phyloP scores from a whole-genome alignment of 1,140 invertebrate species.

The Asobara japonica region DNA sequence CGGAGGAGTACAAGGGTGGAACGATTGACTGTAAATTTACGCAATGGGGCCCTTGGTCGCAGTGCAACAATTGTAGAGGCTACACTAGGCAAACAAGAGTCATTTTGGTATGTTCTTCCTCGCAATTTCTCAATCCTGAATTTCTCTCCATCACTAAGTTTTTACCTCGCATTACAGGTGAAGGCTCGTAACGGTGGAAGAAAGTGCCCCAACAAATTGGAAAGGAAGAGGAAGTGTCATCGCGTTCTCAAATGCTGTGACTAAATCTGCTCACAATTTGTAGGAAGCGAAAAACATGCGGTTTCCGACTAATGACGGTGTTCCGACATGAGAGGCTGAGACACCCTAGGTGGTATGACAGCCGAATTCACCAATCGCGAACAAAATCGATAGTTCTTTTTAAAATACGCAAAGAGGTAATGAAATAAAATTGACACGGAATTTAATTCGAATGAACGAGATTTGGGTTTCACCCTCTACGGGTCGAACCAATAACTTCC shows the following conservation, averaged over 20 bases:
- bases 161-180: conserved; percentile 48
- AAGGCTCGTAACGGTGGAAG: conserved; percentile 75
- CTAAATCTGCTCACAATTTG: too few species aligned
- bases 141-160: not conserved
- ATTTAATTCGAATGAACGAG: too few species aligned
- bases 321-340: too few species aligned
- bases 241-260: conserved; percentile 60
- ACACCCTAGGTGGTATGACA: too few species aligned
- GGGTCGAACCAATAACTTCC: too few species aligned
- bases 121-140: conserved; percentile 45
- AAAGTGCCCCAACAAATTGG: conserved; percentile 72
- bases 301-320: too few species aligned
- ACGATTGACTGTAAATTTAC: conserved; percentile 70
- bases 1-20: conserved; percentile 37
- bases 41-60: conserved; percentile 71
- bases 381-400: too few species aligned
- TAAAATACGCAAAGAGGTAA: too few species aligned
- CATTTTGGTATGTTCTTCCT: conserved; percentile 55
- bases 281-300: too few species aligned
- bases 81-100: conserved; percentile 62
- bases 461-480: too few species aligned
- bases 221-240: conserved; percentile 66
- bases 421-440: too few species aligned
- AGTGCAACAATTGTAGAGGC: conserved; percentile 74
- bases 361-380: too few species aligned